Percentiles rank a stretch among this genome's conserved stretches.
Conservation (phyloP, 2,113 vertebrate genomes). For the Neoarius graeffei region DNA sequence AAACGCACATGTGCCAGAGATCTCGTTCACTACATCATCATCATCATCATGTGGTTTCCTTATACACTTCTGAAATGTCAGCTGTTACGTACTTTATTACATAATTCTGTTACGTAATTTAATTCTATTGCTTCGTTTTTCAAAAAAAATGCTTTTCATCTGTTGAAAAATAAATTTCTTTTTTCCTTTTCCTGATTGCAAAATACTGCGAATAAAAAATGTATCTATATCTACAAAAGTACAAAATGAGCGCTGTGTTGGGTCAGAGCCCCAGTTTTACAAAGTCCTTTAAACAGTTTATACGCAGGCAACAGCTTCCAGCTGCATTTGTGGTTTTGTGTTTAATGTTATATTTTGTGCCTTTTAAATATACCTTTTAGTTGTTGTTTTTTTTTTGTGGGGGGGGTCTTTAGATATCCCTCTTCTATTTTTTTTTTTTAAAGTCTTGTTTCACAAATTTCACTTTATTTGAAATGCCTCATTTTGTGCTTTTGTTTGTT, state of each 20-base stretch:
- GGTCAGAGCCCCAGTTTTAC: background rate
- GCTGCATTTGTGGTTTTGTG: background rate
- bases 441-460: too few relatives aligned
- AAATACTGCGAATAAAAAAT: background rate
- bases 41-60: background rate
- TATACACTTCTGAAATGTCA: background rate
- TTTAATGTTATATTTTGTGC: background rate
- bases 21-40: background rate
- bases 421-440: too few relatives aligned
- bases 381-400: background rate
- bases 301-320: background rate
- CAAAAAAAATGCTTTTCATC: background rate
- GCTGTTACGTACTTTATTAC: background rate
- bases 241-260: background rate
- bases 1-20: background rate
- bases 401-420: too few relatives aligned
- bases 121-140: background rate
- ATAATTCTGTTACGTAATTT: too few relatives aligned
- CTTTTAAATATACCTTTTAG: background rate
- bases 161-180: background rate
- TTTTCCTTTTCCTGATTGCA: background rate
- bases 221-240: background rate
- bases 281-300: background rate
- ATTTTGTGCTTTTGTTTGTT: too few relatives aligned
- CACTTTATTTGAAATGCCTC: too few relatives aligned